These are phyloP conservation scores for Smittia aterrima DNA, from an alignment of 2,888 invertebrate genomes.

Conservation along the genomic window DNA sequence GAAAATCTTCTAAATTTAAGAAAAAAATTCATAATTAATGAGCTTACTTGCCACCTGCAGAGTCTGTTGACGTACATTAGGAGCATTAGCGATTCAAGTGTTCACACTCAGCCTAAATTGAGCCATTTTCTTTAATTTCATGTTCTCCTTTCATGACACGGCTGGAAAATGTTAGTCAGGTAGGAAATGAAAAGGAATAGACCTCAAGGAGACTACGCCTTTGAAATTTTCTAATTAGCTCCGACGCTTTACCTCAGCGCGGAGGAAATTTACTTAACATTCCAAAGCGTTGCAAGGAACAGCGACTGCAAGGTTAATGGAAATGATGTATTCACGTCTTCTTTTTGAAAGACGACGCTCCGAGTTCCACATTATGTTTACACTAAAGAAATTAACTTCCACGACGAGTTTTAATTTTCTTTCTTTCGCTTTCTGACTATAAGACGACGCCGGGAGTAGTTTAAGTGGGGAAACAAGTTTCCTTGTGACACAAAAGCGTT, in stretches of 20 bases:
- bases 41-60: too few relatives aligned
- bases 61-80: not conserved
- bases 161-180: not conserved
- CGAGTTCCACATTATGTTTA: not conserved
- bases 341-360: not conserved
- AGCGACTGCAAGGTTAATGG: constrained; percentile 7
- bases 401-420: not conserved
- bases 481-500: not conserved
- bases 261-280: too few relatives aligned
- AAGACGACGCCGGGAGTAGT: not conserved
- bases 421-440: not conserved
- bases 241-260: not conserved
- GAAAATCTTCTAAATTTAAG: too few relatives aligned
- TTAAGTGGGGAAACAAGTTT: not conserved
- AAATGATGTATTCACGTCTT: constrained; percentile 20
- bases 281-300: too few relatives aligned
- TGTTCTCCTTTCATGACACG: not conserved
- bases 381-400: constrained; percentile 16
- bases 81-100: not conserved
- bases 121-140: not conserved
- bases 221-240: constrained; percentile 35
- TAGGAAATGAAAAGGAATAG: not conserved
- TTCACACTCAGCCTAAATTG: not conserved
- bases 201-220: not conserved
- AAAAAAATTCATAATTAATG: too few relatives aligned